Percentiles rank a stretch among this genome's conserved stretches.
phyloP scores from a whole-genome alignment of 2,797 vertebrate genomes.

The Rousettus madagascariensis region DNA sequence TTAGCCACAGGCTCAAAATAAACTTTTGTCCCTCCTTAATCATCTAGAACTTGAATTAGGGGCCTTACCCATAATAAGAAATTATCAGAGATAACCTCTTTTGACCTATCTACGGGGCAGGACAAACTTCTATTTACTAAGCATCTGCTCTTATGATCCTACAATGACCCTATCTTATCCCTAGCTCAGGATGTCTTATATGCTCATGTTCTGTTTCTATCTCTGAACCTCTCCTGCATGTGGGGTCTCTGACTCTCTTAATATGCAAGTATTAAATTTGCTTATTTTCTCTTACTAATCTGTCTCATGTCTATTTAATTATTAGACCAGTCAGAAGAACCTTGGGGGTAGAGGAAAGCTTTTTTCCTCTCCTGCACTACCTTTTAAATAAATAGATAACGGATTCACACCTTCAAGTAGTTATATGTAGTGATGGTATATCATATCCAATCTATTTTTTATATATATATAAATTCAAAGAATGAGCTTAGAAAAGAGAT shows the following conservation, averaged over 20 bases:
- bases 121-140: not conserved
- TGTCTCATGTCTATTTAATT: not conserved
- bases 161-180: not conserved
- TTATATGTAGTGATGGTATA: not conserved
- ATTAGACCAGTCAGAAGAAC: not conserved
- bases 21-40: not conserved
- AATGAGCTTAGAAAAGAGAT: not conserved
- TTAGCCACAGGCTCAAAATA: too few species aligned
- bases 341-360: not conserved
- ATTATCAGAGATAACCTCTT: not conserved
- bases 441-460: not conserved
- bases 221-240: not conserved
- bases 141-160: not conserved
- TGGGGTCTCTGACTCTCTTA: not conserved
- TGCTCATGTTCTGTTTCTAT: not conserved
- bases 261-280: not conserved
- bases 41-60: not conserved
- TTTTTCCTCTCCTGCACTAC: not conserved
- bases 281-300: not conserved
- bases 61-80: not conserved
- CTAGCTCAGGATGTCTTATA: not conserved
- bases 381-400: conserved; percentile 8
- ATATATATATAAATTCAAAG: not conserved
- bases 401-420: not conserved
- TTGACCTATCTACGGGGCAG: not conserved